Evolutionary conservation across 2,113 vertebrate species (phyloP).

Genomic region (Phylloscopus trochilus): DNA sequence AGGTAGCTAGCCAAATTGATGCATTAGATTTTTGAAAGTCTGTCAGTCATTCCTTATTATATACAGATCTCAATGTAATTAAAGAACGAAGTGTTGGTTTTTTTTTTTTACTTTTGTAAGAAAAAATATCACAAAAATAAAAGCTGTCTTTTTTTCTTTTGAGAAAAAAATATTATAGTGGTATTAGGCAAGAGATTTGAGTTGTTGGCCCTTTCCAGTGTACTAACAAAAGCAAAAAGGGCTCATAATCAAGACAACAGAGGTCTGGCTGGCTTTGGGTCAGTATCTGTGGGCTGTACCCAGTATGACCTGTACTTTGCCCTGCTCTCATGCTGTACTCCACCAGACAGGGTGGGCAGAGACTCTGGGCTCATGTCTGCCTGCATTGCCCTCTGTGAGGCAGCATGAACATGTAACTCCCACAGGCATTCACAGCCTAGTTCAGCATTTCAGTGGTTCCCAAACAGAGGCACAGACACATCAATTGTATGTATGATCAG

Average conservation of each 20-base stretch:
- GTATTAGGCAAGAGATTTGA: background rate
- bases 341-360: background rate
- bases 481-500: background rate
- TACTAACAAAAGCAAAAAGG: background rate
- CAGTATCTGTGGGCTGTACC: background rate
- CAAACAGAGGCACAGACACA: background rate
- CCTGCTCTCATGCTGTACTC: background rate
- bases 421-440: background rate
- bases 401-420: background rate
- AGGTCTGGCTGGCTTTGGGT: background rate
- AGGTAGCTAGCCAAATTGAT: background rate
- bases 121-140: background rate
- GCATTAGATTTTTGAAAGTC: background rate
- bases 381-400: background rate
- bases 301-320: background rate
- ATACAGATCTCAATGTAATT: background rate
- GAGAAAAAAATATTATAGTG: background rate
- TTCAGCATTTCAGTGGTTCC: background rate
- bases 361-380: background rate
- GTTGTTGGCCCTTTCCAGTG: background rate
- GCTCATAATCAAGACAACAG: background rate
- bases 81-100: background rate
- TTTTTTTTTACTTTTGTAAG: background rate
- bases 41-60: background rate
- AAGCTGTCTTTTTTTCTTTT: background rate